Conservation (phyloP, 2,113 vertebrate species). For the Osmerus eperlanus region DNA sequence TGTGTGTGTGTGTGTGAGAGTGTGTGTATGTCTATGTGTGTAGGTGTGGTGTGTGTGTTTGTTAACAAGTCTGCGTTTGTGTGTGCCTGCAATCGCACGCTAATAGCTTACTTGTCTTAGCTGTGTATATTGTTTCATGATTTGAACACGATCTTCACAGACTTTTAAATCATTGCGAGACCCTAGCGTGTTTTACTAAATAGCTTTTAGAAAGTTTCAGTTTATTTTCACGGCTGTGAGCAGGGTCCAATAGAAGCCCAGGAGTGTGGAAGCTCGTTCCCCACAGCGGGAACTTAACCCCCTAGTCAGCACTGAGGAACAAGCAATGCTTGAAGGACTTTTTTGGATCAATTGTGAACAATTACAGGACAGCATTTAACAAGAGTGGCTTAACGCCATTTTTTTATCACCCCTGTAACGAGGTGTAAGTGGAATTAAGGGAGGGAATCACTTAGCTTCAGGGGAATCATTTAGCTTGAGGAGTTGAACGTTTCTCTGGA, state of each 20-base stretch:
- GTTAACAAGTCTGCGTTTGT: not conserved
- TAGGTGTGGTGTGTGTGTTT: not conserved
- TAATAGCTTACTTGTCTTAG: not conserved
- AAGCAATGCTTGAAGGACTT: not conserved
- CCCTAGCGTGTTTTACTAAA: too few species aligned
- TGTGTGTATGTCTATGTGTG: not conserved
- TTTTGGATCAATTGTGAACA: not conserved
- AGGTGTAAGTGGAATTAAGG: not conserved
- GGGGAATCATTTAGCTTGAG: not conserved
- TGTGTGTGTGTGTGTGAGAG: not conserved
- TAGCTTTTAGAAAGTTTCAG: too few species aligned
- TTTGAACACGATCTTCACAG: too few species aligned
- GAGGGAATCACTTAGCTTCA: not conserved
- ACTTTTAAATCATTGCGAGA: too few species aligned
- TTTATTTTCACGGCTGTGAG: too few species aligned
- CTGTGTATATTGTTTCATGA: not conserved
- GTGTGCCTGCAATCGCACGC: not conserved
- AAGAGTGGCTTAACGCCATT: not conserved
- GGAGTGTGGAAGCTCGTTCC: too few species aligned
- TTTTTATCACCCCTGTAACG: not conserved
- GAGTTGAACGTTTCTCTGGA: too few species aligned
- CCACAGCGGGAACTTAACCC: too few species aligned
- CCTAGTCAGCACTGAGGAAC: too few species aligned
- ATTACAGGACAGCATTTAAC: not conserved
- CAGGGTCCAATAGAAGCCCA: too few species aligned